Conservation (phyloP, 2,888 invertebrate genomes). For the Orgyia antiqua region DNA sequence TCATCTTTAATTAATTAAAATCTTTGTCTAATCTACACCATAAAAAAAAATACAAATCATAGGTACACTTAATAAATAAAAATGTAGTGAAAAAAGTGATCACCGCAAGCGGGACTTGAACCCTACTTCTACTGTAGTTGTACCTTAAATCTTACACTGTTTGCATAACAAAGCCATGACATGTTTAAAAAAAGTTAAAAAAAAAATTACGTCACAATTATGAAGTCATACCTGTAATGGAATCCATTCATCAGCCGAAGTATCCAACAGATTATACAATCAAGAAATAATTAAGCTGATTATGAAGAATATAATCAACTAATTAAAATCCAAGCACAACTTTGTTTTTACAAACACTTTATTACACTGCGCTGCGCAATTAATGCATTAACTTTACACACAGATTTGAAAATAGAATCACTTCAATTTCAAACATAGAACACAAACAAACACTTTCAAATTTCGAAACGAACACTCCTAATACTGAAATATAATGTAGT, state of each 20-base stretch:
- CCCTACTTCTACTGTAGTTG: too few relatives aligned
- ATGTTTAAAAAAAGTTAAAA: not conserved
- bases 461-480: not conserved
- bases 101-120: too few relatives aligned
- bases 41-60: too few relatives aligned
- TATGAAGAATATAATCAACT: constrained; percentile 8
- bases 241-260: constrained; percentile 16
- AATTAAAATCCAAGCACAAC: constrained; percentile 5
- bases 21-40: too few relatives aligned
- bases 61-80: too few relatives aligned
- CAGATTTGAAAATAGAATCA: too few relatives aligned
- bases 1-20: too few relatives aligned
- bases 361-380: not conserved
- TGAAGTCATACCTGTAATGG: constrained; percentile 15
- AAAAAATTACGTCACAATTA: constrained; percentile 6
- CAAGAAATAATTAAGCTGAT: constrained; percentile 7
- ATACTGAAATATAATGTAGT: constrained; percentile 3
- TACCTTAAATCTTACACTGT: too few relatives aligned
- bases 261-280: constrained; percentile 3
- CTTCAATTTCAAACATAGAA: not conserved
- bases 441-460: not conserved
- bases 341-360: constrained; percentile 1
- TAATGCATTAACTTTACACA: too few relatives aligned
- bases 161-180: not conserved
- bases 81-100: too few relatives aligned